Conservation (phyloP, 2,113 vertebrate species). For the Natator depressus region DNA sequence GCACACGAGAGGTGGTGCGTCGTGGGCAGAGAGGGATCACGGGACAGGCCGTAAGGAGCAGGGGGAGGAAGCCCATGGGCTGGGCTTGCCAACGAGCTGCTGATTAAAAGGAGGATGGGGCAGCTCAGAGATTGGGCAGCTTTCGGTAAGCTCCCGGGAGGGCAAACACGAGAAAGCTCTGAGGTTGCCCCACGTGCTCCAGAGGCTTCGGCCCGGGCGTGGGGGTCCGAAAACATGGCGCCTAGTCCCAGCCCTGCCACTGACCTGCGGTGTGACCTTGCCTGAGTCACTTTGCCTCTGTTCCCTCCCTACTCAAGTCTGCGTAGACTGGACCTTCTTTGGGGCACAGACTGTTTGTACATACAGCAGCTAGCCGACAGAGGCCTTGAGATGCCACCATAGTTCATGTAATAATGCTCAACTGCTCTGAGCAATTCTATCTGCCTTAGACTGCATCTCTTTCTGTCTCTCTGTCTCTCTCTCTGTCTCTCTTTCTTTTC, state of each 20-base stretch:
- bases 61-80: rapidly evolving
- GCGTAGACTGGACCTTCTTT: background rate
- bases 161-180: background rate
- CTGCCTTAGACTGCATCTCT: background rate
- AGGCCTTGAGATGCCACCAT: no score
- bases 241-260: background rate
- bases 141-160: background rate
- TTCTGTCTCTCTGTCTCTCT: background rate
- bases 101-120: background rate
- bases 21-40: background rate
- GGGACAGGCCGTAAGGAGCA: background rate
- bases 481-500: background rate
- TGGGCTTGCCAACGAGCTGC: rapidly evolving
- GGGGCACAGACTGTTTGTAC: background rate
- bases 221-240: background rate
- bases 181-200: background rate
- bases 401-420: background rate
- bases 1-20: rapidly evolving
- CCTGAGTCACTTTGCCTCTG: background rate
- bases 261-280: background rate
- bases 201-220: background rate
- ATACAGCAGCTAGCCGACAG: background rate
- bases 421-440: rapidly evolving
- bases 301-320: background rate
- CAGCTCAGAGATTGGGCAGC: background rate